These are phyloP conservation scores for Esox masquinongy DNA, from an alignment of 2,797 vertebrate genomes.

Conservation along the genomic window DNA sequence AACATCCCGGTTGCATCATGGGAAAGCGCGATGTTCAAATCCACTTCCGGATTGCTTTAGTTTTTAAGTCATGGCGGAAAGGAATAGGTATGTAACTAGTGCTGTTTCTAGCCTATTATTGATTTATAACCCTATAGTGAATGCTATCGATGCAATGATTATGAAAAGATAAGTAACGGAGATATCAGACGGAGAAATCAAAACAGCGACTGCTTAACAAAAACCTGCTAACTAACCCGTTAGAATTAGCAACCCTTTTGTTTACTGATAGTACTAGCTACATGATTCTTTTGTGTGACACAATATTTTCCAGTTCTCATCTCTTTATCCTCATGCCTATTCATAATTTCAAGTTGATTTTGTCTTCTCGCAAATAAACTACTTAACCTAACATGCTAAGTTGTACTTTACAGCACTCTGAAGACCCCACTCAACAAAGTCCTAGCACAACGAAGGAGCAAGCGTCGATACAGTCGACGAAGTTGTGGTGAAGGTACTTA, in stretches of 20 bases:
- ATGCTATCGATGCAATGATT: neutral
- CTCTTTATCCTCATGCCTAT: neutral
- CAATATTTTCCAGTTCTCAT: neutral
- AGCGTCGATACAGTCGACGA: slow-evolving; percentile 61
- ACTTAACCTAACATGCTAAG: neutral
- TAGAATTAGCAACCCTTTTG: neutral
- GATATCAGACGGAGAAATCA: neutral
- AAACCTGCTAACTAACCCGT: neutral
- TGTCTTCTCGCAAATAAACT: neutral
- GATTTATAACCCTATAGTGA: neutral
- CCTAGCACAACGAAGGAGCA: slow-evolving; percentile 47
- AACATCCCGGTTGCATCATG: slow-evolving; percentile 23
- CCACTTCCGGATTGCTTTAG: slow-evolving; percentile 17
- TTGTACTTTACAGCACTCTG: slow-evolving; percentile 42
- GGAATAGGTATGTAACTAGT: slow-evolving; percentile 36
- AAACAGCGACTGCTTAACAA: neutral
- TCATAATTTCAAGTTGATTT: neutral
- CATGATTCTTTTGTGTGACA: neutral
- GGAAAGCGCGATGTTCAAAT: slow-evolving; percentile 64
- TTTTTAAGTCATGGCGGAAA: slow-evolving; percentile 45
- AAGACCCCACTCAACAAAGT: slow-evolving; percentile 54
- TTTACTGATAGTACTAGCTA: neutral
- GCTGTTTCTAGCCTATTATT: neutral
- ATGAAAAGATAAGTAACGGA: neutral
- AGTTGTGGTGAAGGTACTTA: slow-evolving; percentile 64